Base-by-base conservation (phyloP, 2,888 invertebrate genomes). In the Malacosoma neustria region DNA sequence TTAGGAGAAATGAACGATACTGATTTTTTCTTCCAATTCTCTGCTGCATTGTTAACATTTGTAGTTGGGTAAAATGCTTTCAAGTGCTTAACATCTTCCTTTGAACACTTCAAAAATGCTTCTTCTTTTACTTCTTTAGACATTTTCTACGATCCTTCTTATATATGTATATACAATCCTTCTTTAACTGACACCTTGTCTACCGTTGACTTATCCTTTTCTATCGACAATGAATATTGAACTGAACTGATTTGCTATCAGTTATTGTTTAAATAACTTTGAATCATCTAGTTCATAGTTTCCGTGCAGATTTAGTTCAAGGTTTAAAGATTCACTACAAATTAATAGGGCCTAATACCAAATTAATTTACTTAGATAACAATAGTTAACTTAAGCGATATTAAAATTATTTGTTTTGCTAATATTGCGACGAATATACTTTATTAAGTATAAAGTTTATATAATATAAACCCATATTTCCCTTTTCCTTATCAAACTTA, bases 1-100 rank as follows among this genome's bases (percentile, higher is more conserved):
- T 75, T 81, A 0, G 80, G 75, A 0, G 75, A 77, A n/a, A 67
- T 41, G n/a, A 79, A 68, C 0, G 74, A 67, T 0, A 76, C 72
- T 0, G 75, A 72, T 49, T 79, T 82, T 6, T 57, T 50, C 46
- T 72, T 79, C 74, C 76, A 80, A 1, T 45, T 54, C 1, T 70
- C 64, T 0, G 54, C 66, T 3, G 62, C 63, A 9, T 52, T 66
- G 0, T 50, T 38, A 0, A 66, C 57, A 29, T 45, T 46, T 0
- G 60, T 48, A 1, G 54, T 49, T 0, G 64, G 45, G 39, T 72
- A 75, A 44, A 64, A 69, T 0, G 76, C 57, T 11, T 45, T 69
- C 1, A 74, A 41, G 40, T 57, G 46, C 1, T 68, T 70, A 1
- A 76, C 56, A 13, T 80, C 74, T 46, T 74, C 71, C 50, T 58